A percentile compares a stretch with the other conserved stretches of the same genome.
These are phyloP conservation scores for Calycopis cecrops DNA, from an alignment of 1,140 invertebrate species.

Conservation along the genomic window DNA sequence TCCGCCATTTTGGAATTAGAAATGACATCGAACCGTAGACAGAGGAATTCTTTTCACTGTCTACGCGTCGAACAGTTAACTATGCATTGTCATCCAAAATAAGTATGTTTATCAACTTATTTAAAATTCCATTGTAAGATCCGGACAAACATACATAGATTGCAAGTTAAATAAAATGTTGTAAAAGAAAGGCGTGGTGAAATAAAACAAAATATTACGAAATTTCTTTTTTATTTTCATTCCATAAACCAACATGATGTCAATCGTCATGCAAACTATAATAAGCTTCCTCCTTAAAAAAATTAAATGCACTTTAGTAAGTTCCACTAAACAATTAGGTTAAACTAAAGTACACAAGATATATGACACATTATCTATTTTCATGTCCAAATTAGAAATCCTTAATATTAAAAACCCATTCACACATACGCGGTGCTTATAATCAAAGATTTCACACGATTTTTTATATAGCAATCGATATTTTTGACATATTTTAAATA, in stretches of 20 bases:
- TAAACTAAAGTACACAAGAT: slow-evolving; percentile 55
- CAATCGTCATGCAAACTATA: slow-evolving; percentile 42
- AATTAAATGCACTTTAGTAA: slow-evolving; percentile 60
- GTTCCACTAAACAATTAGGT: slow-evolving; percentile 46
- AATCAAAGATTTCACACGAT: background rate
- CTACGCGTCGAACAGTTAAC: no score
- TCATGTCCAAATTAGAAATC: slow-evolving; percentile 12
- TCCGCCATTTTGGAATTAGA: no score
- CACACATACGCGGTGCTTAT: slow-evolving; percentile 12
- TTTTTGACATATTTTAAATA: background rate
- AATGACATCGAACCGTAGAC: no score
- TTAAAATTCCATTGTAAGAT: no score
- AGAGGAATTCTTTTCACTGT: no score
- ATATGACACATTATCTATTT: slow-evolving; percentile 62
- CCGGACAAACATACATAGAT: no score
- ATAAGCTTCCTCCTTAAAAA: slow-evolving; percentile 43
- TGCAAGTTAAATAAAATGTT: no score
- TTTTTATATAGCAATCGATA: background rate
- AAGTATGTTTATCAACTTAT: no score
- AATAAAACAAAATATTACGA: slow-evolving; percentile 33
- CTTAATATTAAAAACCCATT: slow-evolving; percentile 10
- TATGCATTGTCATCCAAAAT: no score
- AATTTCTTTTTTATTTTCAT: slow-evolving; percentile 64
- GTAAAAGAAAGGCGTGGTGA: background rate
- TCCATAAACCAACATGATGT: slow-evolving; percentile 63